Evolutionary conservation across 2,888 invertebrate genomes (phyloP).

Genomic region (Idaea biselata): DNA sequence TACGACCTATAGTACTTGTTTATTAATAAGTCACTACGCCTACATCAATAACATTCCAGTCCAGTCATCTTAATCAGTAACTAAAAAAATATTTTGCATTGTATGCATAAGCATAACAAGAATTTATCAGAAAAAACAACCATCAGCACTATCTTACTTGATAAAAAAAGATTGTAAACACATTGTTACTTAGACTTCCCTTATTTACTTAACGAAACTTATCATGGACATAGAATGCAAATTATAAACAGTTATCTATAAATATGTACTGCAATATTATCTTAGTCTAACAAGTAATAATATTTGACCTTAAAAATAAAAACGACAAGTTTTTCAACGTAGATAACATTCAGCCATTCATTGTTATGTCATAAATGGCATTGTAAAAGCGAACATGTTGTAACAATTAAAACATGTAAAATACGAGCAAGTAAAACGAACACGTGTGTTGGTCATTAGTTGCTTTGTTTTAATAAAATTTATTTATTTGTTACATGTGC

Average conservation of each 20-base stretch:
- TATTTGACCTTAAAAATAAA: conserved; percentile 5
- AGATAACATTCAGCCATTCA: neutral
- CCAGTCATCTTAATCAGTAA: conserved; percentile 11
- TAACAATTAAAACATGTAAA: conserved; percentile 22
- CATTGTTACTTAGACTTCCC: conserved; percentile 9
- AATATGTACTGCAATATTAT: neutral
- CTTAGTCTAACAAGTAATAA: neutral
- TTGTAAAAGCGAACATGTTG: conserved; percentile 16
- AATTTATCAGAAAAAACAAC: conserved; percentile 15
- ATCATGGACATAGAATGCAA: neutral
- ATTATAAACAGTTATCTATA: conserved; percentile 2
- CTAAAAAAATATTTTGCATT: conserved; percentile 15
- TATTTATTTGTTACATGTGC: conserved; percentile 3
- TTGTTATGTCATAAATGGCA: neutral
- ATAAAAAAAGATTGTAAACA: conserved; percentile 10
- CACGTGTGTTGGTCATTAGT: conserved; percentile 28
- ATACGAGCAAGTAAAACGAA: conserved; percentile 18
- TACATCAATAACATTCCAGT: neutral
- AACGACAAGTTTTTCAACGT: conserved; percentile 3
- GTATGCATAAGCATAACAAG: conserved; percentile 21
- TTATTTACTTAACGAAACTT: conserved; percentile 1
- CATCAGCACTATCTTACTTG: conserved; percentile 16
- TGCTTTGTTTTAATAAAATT: conserved; percentile 23
- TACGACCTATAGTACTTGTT: neutral
- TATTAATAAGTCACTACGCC: neutral